phyloP scores from a whole-genome alignment of 2,888 invertebrate species.

The Tupiocoris notatus region DNA sequence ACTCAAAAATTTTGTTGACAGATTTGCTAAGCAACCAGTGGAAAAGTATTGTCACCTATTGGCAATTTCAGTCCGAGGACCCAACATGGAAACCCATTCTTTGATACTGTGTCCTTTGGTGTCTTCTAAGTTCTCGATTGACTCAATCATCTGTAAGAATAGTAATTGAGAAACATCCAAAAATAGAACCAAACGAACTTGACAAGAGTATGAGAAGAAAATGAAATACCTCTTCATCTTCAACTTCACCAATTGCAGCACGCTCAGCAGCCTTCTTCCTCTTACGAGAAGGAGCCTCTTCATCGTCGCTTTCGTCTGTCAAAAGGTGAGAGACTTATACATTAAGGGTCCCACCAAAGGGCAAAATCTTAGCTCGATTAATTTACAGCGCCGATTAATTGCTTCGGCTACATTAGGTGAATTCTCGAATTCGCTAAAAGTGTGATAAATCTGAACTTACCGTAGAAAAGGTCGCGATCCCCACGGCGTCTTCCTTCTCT shows the following conservation, averaged over 20 bases:
- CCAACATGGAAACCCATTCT: slow-evolving; percentile 96
- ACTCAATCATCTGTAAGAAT: slow-evolving; percentile 71
- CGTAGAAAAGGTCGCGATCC: slow-evolving; percentile 85
- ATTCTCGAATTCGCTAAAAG: no score
- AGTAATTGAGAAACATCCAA: no score
- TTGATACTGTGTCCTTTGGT: slow-evolving; percentile 91
- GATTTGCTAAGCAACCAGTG: not conserved
- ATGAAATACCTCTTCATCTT: slow-evolving; percentile 64
- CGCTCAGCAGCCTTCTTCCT: slow-evolving; percentile 76
- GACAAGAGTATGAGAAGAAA: slow-evolving; percentile 9
- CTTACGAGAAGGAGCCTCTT: slow-evolving; percentile 65
- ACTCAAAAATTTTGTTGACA: not conserved
- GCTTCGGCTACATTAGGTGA: no score
- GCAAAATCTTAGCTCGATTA: no score
- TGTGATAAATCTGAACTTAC: slow-evolving; percentile 56
- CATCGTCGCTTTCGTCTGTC: slow-evolving; percentile 74
- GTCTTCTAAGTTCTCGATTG: slow-evolving; percentile 97
- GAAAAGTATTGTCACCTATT: slow-evolving; percentile 64
- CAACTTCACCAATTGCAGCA: slow-evolving; percentile 76
- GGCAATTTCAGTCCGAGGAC: slow-evolving; percentile 92
- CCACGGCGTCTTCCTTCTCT: slow-evolving; percentile 70
- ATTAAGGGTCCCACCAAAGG: no score
- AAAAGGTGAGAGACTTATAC: slow-evolving; percentile 19
- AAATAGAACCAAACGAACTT: no score
- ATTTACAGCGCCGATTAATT: no score